Evolutionary conservation across 2,888 invertebrate genomes (phyloP), one percentile per base, ranked within the genome.

Genomic region (Thecophora atra): DNA sequence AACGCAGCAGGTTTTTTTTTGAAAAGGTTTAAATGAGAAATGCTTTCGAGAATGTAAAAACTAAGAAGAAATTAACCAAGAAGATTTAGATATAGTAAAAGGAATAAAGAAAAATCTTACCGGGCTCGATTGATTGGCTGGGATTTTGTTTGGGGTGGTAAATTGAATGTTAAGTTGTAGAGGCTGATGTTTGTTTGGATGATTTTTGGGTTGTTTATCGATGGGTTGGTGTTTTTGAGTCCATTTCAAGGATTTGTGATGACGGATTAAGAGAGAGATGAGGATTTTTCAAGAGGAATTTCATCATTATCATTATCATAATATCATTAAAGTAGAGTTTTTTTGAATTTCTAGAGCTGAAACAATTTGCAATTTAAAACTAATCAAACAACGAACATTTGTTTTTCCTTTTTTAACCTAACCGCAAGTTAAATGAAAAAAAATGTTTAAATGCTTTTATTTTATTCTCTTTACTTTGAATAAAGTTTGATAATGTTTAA

Each of bases 51-150:
- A 51, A 13, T 51, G 26, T n/a, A 69, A 67, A 70, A 68, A 71
- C 67, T 64, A 71, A 58, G 30, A 71, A 68, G n/a, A 72, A 17
- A 58, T 76, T 71, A 70, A 71, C 65, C 75, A 73, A 37, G 37
- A 37, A 26, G 26, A 24, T 64, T 69, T n/a, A n/a, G n/a, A 68
- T 68, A 60, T 63, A 74, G 58, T 70, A 68, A 68, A 73, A 86
- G 87, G 87, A 88, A 87, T 88, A 82, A 86, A 79, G 85, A 86
- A 86, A 78, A 79, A 77, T 77, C 80, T 80, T 80, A 80, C 80
- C 80, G 79, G 79, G 79, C 77, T 78, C 76, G 6, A 37, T 79
- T 67, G 47, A 83, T n/a, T n/a, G n/a, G 82, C 73, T 76, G 78
- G 76, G 76, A 76, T 76, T 52, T 62, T 62, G 28, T 72, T 58